Evolutionary conservation across 2,113 vertebrate genomes (phyloP).

Genomic region (Tauraco erythrolophus): DNA sequence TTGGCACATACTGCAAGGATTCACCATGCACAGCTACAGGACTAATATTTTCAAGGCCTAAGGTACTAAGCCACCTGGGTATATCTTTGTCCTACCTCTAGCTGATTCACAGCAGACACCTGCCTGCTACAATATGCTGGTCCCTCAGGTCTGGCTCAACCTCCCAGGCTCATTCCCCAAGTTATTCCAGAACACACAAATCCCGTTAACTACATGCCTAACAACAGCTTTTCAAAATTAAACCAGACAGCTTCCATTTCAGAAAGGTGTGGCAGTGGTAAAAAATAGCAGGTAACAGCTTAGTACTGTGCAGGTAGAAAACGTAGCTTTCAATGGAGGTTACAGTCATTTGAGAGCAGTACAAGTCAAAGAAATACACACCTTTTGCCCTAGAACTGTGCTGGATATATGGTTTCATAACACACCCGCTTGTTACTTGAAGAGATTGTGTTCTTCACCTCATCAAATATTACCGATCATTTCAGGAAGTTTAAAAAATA

Average conservation of each 20-base stretch:
- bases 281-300: not conserved
- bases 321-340: not conserved
- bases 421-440: slow-evolving; percentile 66
- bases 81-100: not conserved
- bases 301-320: not conserved
- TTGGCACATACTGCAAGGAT: not conserved
- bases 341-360: not conserved
- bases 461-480: slow-evolving; percentile 77
- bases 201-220: not conserved
- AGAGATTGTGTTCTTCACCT: slow-evolving; percentile 72
- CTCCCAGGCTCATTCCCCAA: not conserved
- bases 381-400: slow-evolving; percentile 2
- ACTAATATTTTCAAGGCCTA: not conserved
- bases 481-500: slow-evolving; percentile 77
- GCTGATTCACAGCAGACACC: not conserved
- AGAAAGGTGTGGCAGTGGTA: not conserved
- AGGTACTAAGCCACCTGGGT: not conserved
- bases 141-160: not conserved
- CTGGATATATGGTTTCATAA: slow-evolving; percentile 11
- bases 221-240: not conserved
- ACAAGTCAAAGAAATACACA: not conserved
- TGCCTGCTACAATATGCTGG: not conserved
- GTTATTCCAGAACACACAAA: not conserved
- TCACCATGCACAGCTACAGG: not conserved
- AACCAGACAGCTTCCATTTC: not conserved